Conservation (phyloP, 2,888 invertebrate species). For the Eristalis arbustorum region DNA sequence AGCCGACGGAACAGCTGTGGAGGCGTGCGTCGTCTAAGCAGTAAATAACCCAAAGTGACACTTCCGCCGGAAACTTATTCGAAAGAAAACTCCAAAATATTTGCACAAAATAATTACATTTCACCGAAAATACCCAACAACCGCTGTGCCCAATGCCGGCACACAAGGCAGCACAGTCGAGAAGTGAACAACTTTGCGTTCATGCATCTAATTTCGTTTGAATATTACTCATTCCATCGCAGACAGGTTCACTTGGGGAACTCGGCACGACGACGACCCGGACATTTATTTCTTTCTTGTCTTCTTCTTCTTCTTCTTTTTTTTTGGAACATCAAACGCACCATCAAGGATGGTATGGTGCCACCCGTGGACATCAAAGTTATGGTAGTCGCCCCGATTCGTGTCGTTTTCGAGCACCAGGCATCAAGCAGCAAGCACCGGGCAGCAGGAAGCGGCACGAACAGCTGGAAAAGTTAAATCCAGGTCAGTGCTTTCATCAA, state of each 20-base stretch:
- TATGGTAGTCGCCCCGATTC: neutral
- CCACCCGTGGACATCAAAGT: conserved; percentile 16
- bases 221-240: neutral
- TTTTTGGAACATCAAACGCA: neutral
- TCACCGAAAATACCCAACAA: neutral
- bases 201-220: conserved; percentile 60
- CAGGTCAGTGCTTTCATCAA: conserved; percentile 29
- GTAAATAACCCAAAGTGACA: neutral
- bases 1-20: no score
- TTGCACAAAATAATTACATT: neutral
- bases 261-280: neutral
- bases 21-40: neutral
- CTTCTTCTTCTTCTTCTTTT: no score
- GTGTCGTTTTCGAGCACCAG: neutral
- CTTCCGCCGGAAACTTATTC: neutral
- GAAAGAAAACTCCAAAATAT: neutral
- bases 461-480: conserved; percentile 2
- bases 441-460: neutral
- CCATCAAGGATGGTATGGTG: neutral
- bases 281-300: neutral
- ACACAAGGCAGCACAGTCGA: neutral
- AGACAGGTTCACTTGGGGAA: neutral
- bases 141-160: neutral
- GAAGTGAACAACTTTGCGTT: neutral
- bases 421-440: neutral